Evolutionary conservation across 2,113 vertebrate genomes (phyloP), one percentile per base, ranked within the genome.

Genomic region (Chlamydotis undulata): DNA sequence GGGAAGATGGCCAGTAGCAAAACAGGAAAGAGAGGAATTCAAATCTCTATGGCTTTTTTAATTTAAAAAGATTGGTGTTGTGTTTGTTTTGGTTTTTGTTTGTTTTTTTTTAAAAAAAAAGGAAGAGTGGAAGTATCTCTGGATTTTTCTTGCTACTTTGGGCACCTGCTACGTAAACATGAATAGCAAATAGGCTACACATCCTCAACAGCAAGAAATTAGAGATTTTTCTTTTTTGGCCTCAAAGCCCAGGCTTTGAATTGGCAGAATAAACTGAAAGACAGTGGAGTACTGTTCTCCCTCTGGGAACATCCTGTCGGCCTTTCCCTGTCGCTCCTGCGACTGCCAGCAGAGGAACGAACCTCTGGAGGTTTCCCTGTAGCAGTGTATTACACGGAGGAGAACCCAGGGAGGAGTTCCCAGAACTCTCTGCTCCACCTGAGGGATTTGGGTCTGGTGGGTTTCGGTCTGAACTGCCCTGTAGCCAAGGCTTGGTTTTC

Each of bases 271-370:
- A 75, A 93, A 71, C 83, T 68, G 56, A 11, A 49, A 69, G 70
- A 97, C 96, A 95, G 87, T 89, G 25, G 89, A 92, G 86, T 12
- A 82, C 93, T 97, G 94, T 96, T 96, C 89, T 96, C 69, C 65
- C 50, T 89, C 83, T 95, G 95, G 92, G 94, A 94, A 93, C 94
- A 87, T 97, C 94, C 96, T 95, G 80, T 92, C 6, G 9, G 94
- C 77, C 53, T 87, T 83, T 87, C 89, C 69, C 65, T 89, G 76
- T 77, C 4, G 0, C 57, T 75, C 67, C 80, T 94, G 90, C 5
- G 9, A n/a, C 12, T 95, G 96, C 95, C 94, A 93, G 83, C 53
- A 73, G 87, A 93, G 89, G 57, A 96, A 57, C 77, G 57, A 96
- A 61, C 74, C 94, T 91, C 94, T 93, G 86, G 88, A 94, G 90